Evolutionary conservation across 2,113 vertebrate species (phyloP).

Genomic region (Pao palembangensis): DNA sequence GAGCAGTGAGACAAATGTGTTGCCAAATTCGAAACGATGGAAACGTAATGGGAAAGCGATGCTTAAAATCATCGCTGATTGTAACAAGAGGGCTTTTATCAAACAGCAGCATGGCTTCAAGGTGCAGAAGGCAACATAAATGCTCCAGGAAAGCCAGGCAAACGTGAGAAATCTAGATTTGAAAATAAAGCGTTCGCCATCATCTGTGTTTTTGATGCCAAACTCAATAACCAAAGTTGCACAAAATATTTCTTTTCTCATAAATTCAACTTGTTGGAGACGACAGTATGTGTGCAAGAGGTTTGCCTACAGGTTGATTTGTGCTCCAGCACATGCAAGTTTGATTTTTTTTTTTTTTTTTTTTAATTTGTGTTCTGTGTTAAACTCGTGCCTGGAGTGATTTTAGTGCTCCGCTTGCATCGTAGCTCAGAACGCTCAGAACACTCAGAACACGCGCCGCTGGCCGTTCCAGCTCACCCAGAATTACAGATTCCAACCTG

Average conservation of each 20-base stretch:
- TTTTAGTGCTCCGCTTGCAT: neutral
- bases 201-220: neutral
- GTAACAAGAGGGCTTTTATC: neutral
- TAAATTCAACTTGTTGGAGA: neutral
- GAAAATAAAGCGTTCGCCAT: neutral
- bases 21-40: conserved; percentile 41
- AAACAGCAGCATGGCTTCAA: conserved; percentile 12
- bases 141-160: neutral
- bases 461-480: too few relatives aligned
- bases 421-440: neutral
- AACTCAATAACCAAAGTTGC: neutral
- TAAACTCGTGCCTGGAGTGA: neutral
- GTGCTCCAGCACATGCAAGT: neutral
- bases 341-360: too few relatives aligned
- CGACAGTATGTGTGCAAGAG: neutral
- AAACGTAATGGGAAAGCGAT: conserved; percentile 12
- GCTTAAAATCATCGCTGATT: conserved; percentile 3
- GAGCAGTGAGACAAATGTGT: conserved; percentile 6
- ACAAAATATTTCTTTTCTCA: neutral
- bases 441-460: too few relatives aligned
- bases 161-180: neutral
- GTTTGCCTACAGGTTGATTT: neutral
- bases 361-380: neutral
- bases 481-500: too few relatives aligned
- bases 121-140: neutral